Conservation (phyloP, 2,113 vertebrate genomes). For the Entomyzon cyanotis region DNA sequence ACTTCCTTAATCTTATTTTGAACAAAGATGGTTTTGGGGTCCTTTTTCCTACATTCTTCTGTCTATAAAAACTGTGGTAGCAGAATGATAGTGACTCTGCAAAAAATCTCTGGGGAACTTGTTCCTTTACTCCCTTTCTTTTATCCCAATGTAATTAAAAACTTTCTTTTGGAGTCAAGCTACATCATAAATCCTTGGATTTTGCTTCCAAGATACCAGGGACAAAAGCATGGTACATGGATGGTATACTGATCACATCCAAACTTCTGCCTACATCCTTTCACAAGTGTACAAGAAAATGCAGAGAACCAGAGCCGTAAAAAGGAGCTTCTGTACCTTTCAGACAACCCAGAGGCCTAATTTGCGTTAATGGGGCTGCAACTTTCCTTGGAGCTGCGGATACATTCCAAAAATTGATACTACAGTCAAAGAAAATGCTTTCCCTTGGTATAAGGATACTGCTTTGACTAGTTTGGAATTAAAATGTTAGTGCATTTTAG, state of each 20-base stretch:
- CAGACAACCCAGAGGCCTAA: background rate
- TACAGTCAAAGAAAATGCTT: background rate
- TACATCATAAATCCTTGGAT: background rate
- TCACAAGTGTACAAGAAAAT: background rate
- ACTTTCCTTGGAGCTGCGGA: background rate
- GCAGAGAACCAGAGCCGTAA: background rate
- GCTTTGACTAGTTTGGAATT: background rate
- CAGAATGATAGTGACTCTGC: background rate
- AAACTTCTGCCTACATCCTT: background rate
- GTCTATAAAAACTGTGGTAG: background rate
- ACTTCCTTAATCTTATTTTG: slow-evolving; percentile 18
- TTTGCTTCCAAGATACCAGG: background rate
- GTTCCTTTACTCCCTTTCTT: background rate
- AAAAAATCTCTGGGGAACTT: background rate
- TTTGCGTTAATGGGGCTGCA: background rate
- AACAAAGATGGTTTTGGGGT: background rate
- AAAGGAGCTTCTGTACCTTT: background rate
- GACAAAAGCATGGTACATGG: accelerated
- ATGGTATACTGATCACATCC: background rate
- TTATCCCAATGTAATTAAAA: background rate
- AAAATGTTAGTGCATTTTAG: background rate
- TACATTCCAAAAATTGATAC: background rate
- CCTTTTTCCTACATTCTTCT: background rate
- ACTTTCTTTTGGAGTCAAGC: background rate
- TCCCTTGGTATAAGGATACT: background rate